phyloP scores from a whole-genome alignment of 92 coral and sea anemone species.

The Epizoanthus fatuus region DNA sequence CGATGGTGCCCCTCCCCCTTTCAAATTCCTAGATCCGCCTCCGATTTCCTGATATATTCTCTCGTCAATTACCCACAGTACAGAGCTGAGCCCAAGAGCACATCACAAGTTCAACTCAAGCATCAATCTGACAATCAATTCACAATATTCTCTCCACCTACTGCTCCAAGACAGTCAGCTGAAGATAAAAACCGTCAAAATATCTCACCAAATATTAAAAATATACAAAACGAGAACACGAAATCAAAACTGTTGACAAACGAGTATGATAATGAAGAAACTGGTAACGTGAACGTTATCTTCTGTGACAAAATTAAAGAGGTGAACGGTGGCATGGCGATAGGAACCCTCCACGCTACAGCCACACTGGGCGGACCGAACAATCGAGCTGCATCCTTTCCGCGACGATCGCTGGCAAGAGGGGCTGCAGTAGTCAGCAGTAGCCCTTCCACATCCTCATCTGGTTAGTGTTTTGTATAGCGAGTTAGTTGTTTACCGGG shows the following conservation, averaged over 20 bases:
- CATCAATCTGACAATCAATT: slow-evolving; percentile 73
- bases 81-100: slow-evolving; percentile 14
- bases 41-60: too few species aligned
- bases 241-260: slow-evolving; percentile 2
- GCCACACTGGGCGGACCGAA: not conserved
- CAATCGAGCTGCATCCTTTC: slow-evolving; percentile 32
- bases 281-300: slow-evolving; percentile 1
- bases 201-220: not conserved
- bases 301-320: slow-evolving; percentile 4
- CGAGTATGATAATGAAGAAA: slow-evolving; percentile 1
- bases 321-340: not conserved
- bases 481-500: too few species aligned
- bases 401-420: slow-evolving; percentile 64
- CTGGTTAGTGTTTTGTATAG: not conserved
- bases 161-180: not conserved
- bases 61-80: not conserved
- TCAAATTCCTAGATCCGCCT: too few species aligned
- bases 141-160: slow-evolving; percentile 42
- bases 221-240: not conserved
- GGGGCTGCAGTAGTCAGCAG: slow-evolving; percentile 67
- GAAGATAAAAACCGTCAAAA: slow-evolving; percentile 15
- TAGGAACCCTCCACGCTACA: too few species aligned
- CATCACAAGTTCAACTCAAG: slow-evolving; percentile 73
- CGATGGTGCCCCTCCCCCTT: too few species aligned
- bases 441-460: slow-evolving; percentile 51